phyloP scores from a whole-genome alignment of 2,888 invertebrate species.

The Smittia aterrima region DNA sequence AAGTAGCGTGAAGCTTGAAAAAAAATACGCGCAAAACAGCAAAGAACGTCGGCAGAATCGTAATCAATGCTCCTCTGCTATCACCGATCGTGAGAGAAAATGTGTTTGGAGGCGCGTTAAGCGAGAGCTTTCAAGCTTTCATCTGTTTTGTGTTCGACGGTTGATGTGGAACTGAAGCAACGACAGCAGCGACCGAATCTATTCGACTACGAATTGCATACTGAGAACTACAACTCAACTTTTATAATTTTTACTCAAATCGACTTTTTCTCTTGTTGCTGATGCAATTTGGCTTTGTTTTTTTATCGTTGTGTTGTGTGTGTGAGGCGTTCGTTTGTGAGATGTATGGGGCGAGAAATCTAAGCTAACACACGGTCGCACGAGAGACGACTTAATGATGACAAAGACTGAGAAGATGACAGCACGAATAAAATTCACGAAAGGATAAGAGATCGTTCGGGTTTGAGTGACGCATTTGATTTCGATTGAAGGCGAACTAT shows the following conservation, averaged over 20 bases:
- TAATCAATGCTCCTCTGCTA: no score
- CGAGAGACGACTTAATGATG: slow-evolving; percentile 7
- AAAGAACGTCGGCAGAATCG: no score
- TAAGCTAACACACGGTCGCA: slow-evolving; percentile 3
- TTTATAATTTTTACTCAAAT: slow-evolving; percentile 9
- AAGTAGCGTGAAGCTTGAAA: background rate
- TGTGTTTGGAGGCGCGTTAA: no score
- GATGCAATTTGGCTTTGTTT: background rate
- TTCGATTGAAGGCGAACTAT: no score
- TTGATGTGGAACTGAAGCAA: background rate
- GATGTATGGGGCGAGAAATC: background rate
- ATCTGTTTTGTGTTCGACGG: no score
- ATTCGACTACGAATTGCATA: background rate
- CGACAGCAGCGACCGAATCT: background rate
- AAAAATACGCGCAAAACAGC: slow-evolving; percentile 4
- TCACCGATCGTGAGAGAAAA: no score
- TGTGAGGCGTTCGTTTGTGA: background rate
- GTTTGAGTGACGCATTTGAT: no score
- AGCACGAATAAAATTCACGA: background rate
- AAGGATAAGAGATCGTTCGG: background rate
- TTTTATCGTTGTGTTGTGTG: background rate
- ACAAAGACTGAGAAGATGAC: background rate
- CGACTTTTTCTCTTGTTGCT: slow-evolving; percentile 6
- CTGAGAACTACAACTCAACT: slow-evolving; percentile 16
- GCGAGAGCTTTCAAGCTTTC: no score